Base-by-base conservation (phyloP, 1,140 invertebrate species). In the Drosophila littoralis region DNA sequence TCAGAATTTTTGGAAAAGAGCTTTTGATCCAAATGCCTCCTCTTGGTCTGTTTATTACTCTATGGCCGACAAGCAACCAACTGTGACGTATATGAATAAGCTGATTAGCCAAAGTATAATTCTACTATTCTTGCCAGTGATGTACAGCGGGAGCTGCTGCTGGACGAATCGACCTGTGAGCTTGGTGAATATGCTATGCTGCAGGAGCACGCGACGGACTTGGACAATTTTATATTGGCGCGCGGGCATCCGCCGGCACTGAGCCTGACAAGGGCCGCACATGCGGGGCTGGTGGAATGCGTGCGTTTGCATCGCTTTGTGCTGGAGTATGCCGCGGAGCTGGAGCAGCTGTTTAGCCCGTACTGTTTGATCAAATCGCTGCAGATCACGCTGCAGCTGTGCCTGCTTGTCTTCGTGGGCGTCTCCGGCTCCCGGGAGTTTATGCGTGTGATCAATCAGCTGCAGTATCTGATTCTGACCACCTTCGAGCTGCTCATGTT, bases 311-410 rank as follows among this genome's bases (percentile, higher is more conserved):
- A 92, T 65, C 81, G 75, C 3, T 91, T 92, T 32, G 75, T 92
- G 1, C 48, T 92, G n/a, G 51, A 74, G 5, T 74, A 54, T 17
- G 72, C 81, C 46, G 45, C 59, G 12, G 80, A 79, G 35, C 46
- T 92, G 65, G 91, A 92, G 54, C 54, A 75, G 35, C 73, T 92
- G 0, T 92, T 90, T 33, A 92, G 90, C 45, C 91, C 91, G 2
- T 92, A 81, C 28, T 92, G 91, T 22, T 57, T 92, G 13, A 40
- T 92, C 7, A 92, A 92, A 52, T 92, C 91, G 15, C 42, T 92
- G 32, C 91, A 92, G 69, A 91, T 92, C 15, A 92, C 91, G 1
- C 28, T 92, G 1, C 91, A 92, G 52, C 38, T 92, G 3, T 92
- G 91, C 22, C 64, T 92, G 22, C 71, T 92, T 7, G 81, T 81